Conservation (phyloP, 2,888 invertebrate species). For the Linyphia triangularis region DNA sequence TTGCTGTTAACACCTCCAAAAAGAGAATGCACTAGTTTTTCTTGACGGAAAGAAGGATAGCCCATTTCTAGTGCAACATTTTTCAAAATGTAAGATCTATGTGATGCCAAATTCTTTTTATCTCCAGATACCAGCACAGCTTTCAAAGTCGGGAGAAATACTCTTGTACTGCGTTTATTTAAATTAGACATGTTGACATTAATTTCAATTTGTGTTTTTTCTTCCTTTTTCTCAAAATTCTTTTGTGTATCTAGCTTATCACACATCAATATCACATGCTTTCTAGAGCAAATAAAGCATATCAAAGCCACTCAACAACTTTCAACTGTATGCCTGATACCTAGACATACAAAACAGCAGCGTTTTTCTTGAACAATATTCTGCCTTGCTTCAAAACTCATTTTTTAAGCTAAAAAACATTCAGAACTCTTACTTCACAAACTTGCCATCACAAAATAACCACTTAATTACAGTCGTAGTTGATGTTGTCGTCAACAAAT, state of each 20-base stretch:
- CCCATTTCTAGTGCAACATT: conserved; percentile 2
- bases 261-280: no score
- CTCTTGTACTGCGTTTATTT: no score
- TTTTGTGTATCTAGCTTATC: no score
- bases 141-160: no score
- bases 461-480: background rate
- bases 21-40: background rate
- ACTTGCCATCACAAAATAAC: conserved; percentile 1
- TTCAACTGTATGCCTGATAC: no score
- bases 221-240: no score
- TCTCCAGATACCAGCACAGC: no score
- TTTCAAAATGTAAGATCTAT: background rate
- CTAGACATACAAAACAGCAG: background rate
- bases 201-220: no score
- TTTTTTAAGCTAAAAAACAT: conserved; percentile 1
- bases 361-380: background rate
- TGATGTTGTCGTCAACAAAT: background rate
- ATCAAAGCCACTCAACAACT: no score
- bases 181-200: no score
- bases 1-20: no score
- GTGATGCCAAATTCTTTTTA: background rate
- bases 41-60: background rate
- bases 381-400: background rate
- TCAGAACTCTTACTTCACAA: background rate
- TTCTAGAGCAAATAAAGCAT: no score